Base-by-base conservation (phyloP, 2,797 vertebrate genomes). In the Arnoldichthys spilopterus region DNA sequence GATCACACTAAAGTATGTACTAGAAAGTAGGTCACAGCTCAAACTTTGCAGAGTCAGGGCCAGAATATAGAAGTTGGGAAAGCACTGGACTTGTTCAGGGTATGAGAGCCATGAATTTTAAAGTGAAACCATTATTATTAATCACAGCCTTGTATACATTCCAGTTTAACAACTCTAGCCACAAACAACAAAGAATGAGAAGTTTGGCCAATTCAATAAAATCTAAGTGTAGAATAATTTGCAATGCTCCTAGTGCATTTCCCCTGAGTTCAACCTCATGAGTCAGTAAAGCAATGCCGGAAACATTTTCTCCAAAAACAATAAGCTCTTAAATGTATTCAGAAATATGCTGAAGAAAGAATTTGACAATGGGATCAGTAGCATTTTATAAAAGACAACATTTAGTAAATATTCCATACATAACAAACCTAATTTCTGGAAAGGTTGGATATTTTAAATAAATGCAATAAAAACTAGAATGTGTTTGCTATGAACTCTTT, bases 21-120 rank as follows among this genome's bases (percentile, higher is more conserved):
- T 58, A 56, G 63, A 74, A 83, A 81, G 76, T 80, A 79, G 82
- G 81, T 68, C 76, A 79, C 62, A 74, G 71, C 61, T 80, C 47
- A 49, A 45, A 47, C 64, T 37, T 37, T 72, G 37, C 49, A 54
- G 51, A 68, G 0, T 64, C 62, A 63, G 51, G 34, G 12, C 1
- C 22, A n/a, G 64, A 72, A 68, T 28, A 59, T 34, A 20, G 20
- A 74, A 30, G 30, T 37, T 59, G 58, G 51, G 67, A 68, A 59
- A 78, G 22, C 49, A 61, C 68, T 51, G 34, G 45, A 67, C n/a
- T 56, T 45, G 49, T 61, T 56, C 24, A 24, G 49, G 64, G 66
- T 43, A 69, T 37, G 54, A 69, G 32, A 47, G 62, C 62, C 51
- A 28, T 54, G 32, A 43, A 75, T 78, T 51, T 79, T 28, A 68